A percentile compares a stretch with the other conserved stretches of the same genome.
These are phyloP conservation scores for Drosophila mercatorum DNA, from an alignment of 2,888 invertebrate genomes.

Conservation along the genomic window DNA sequence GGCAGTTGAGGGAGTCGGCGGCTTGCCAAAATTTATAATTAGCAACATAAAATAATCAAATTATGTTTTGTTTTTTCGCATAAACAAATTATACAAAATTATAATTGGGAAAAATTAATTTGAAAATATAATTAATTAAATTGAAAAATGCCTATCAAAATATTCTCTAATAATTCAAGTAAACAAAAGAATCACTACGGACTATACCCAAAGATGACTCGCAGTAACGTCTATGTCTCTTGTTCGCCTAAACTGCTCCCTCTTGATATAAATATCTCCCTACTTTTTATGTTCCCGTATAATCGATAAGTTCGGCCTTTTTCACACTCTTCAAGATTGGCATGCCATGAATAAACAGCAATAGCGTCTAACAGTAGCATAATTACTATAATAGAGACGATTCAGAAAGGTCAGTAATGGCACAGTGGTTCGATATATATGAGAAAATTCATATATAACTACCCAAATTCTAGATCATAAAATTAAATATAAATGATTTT, in stretches of 20 bases:
- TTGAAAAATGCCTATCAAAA: not conserved
- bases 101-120: conserved; percentile 10
- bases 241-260: too few species aligned
- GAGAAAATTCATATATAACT: too few species aligned
- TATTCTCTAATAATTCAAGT: conserved; percentile 10
- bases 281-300: conserved; percentile 17
- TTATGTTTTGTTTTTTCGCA: conserved; percentile 23
- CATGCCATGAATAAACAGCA: conserved; percentile 33
- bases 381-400: conserved; percentile 59
- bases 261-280: not conserved
- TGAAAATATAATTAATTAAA: conserved; percentile 19
- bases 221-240: not conserved
- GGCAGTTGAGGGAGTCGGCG: not conserved
- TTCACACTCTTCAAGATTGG: conserved; percentile 56
- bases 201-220: conserved; percentile 18
- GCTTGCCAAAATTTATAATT: conserved; percentile 48
- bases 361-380: conserved; percentile 50
- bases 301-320: conserved; percentile 38
- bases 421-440: conserved; percentile 27
- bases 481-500: too few species aligned
- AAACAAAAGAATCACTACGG: not conserved
- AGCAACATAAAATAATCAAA: conserved; percentile 54
- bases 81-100: conserved; percentile 34
- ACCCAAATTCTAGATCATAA: too few species aligned
- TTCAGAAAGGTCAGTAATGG: conserved; percentile 5